Conservation (phyloP, 1,140 invertebrate species). For the Drosophila busckii region DNA sequence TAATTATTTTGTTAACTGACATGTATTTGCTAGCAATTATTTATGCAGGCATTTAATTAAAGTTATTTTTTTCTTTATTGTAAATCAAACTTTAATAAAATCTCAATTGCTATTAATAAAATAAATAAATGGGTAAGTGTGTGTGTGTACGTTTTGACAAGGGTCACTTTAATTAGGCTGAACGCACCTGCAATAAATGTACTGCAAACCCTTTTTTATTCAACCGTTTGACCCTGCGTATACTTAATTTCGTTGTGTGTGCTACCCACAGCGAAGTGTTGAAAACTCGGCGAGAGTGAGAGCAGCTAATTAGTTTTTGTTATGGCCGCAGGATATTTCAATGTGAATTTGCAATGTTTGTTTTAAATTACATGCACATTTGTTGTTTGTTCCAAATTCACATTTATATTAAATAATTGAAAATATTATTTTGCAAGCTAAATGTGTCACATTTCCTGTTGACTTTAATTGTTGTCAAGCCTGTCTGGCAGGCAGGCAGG, state of each 20-base stretch:
- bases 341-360: conserved; percentile 54
- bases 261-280: conserved; percentile 9
- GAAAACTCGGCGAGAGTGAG: conserved; percentile 8
- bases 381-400: conserved; percentile 20
- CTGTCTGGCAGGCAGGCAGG: conserved; percentile 35
- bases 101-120: too few relatives aligned
- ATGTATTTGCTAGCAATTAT: too few relatives aligned
- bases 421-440: conserved; percentile 71
- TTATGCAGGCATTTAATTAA: too few relatives aligned
- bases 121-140: too few relatives aligned
- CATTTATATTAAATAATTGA: conserved; percentile 71
- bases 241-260: conserved; percentile 24
- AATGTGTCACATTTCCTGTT: conserved; percentile 75
- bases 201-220: neutral
- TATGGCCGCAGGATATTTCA: conserved; percentile 60
- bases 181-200: conserved; percentile 14
- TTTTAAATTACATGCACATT: conserved; percentile 55
- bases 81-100: too few relatives aligned
- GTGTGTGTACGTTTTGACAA: too few relatives aligned
- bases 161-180: neutral
- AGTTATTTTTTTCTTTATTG: too few relatives aligned
- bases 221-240: too few relatives aligned
- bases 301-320: conserved; percentile 70
- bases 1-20: too few relatives aligned
- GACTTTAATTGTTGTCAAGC: conserved; percentile 72